Evolutionary conservation across 1,140 invertebrate genomes (phyloP), one percentile per base, ranked within the genome.

Genomic region (Papilio polyxenes): DNA sequence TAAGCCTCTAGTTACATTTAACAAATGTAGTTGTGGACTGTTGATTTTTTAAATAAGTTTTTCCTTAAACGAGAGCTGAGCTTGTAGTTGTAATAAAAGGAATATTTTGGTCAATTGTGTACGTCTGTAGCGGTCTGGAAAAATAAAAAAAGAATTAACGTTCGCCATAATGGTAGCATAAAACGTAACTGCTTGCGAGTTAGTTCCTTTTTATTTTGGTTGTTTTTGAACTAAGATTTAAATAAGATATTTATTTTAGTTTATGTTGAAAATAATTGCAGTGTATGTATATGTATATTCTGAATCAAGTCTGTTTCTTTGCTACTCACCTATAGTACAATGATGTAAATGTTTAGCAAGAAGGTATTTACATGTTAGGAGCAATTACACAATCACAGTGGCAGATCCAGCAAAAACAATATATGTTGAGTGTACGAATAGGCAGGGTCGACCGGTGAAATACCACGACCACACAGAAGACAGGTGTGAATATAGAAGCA

Each of bases 111-210:
- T 62, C 59, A 80, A 80, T 80, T 80, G 62, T 69, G 79, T 80
- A 49, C 62, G 20, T 69, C 59, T 80, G 44, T 80, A 8, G 31
- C 48, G 65, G 51, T 40, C 44, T 48, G 62, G 49, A 40, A 79
- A 82, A 79, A 79, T 81, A 83, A 81, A 83, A 80, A 75, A 75
- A 69, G 80, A 81, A 83, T 83, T 83, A 83, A 81, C 56, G 69
- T 80, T 69, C 65, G 23, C 62, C 76, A 81, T 83, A 83, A 81
- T 78, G 78, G 69, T 51, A 48, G 40, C 74, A 75, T 83, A 83
- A 83, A 83, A 80, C 75, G 80, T 23, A 80, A 76, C 17, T 37
- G 51, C 75, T 82, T 13, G 13, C 20, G 74, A 75, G 53, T 17
- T 83, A 69, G 40, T 83, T 83, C 72, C 44, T 80, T 80, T 83